Base-by-base conservation (phyloP, 92 coral and sea anemone genomes). In the Epizoanthus rinbou region DNA sequence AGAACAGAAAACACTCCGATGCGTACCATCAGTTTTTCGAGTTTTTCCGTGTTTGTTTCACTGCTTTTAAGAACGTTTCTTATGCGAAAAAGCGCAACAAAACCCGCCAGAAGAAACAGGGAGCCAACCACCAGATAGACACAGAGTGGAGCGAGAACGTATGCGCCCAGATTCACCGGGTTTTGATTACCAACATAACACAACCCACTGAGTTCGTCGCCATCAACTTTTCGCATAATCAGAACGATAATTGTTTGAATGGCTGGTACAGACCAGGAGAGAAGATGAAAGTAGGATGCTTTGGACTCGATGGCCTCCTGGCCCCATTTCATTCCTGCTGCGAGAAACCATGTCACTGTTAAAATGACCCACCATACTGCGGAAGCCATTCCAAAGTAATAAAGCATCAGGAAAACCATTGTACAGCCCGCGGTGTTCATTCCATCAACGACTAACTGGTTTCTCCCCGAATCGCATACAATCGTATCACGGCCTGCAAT, bases 371-470 rank as follows among this genome's bases (percentile, higher is more conserved):
- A 97, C 99, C 99, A 97, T 0, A 97, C 86, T 2, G 99, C 98
- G 8, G 99, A 97, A 53, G 99, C 99, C 99, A 97, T 97, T 43
- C 99, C 99, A 69, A 97, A 97, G 83, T 91, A 97, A 87, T 97
- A 97, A 69, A 97, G 92, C 87, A 97, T 85, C 31, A 97, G 74
- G 81, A 97, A 97, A 24, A 97, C 99, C 69, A 94, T 94, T 19
- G 99, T 91, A 79, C 99, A 97, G 86, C 95, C 98, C 7, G 98
- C 99, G 4, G 95, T 93, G 83, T 94, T 97, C 92, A 97, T 90
- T 1, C 99, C 99, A 35, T 94, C 92, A 41, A 80, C 86, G 10
- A 97, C 87, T 67, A 94, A 82, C 80, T 94, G 88, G 10, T 85
- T 85, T 25, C 86, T 82, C 14, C 85, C 80, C 56, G 92, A 86